A percentile compares a stretch with the other conserved stretches of the same genome.
These are phyloP conservation scores for Melieria omissa DNA, from an alignment of 2,888 invertebrate species.

Conservation along the genomic window DNA sequence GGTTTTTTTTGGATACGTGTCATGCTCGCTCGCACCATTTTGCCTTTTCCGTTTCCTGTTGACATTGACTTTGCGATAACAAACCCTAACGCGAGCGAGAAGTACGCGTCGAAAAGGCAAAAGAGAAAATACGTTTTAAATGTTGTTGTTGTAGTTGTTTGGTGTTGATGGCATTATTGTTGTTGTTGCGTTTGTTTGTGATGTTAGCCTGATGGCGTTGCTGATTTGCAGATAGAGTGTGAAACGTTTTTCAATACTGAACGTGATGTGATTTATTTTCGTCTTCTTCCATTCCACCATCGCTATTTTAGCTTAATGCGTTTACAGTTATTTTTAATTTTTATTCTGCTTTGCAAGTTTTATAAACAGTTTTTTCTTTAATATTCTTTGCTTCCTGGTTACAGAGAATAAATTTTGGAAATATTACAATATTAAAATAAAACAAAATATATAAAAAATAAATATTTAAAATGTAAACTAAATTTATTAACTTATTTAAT, in stretches of 20 bases:
- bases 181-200: conserved; percentile 5
- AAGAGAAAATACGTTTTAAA: no score
- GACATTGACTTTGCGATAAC: conserved; percentile 44
- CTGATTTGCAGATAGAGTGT: conserved; percentile 39
- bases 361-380: not conserved
- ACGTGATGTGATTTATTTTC: conserved; percentile 45
- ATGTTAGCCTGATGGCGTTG: conserved; percentile 10
- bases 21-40: not conserved
- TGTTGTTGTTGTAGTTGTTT: not conserved
- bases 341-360: no score
- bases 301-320: no score
- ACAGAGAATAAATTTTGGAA: not conserved
- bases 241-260: conserved; percentile 41
- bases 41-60: conserved; percentile 33
- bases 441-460: not conserved
- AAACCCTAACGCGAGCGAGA: conserved; percentile 3
- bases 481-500: not conserved
- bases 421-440: not conserved
- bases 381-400: not conserved
- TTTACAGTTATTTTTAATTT: no score
- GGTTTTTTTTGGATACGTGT: not conserved
- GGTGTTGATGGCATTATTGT: not conserved
- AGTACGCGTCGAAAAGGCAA: not conserved
- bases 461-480: not conserved
- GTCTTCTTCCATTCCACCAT: not conserved